Conservation (phyloP, 2,888 invertebrate genomes). For the Cryptus viduatorius region DNA sequence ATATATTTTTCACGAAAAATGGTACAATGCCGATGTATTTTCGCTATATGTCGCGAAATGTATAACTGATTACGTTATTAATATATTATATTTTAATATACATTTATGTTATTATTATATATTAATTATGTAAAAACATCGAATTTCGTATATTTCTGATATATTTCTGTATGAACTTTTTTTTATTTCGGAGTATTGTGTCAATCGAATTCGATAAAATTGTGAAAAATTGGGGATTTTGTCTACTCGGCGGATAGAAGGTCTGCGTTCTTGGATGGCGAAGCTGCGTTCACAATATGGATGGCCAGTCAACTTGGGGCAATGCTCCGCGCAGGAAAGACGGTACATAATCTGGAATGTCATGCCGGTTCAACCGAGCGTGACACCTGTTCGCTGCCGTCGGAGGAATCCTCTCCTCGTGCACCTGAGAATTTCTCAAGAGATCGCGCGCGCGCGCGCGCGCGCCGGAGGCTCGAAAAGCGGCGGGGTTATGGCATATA, state of each 20-base stretch:
- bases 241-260: not conserved
- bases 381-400: conserved; percentile 74
- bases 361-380: conserved; percentile 79
- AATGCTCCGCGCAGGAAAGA: conserved; percentile 75
- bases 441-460: conserved; percentile 33
- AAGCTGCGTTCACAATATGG: conserved; percentile 43
- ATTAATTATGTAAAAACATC: too few species aligned
- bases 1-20: too few species aligned
- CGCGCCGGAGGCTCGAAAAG: conserved; percentile 51
- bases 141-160: not conserved
- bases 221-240: not conserved
- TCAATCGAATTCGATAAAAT: not conserved
- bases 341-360: conserved; percentile 80
- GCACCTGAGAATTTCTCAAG: conserved; percentile 77
- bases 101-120: too few species aligned
- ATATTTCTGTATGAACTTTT: not conserved
- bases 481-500: not conserved
- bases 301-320: conserved; percentile 72
- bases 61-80: too few species aligned
- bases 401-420: conserved; percentile 59
- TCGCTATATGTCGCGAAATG: too few species aligned
- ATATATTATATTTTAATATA: too few species aligned
- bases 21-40: too few species aligned
- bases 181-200: not conserved
- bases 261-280: conserved; percentile 25